Base-by-base conservation (phyloP, 1,140 invertebrate genomes). In the Ylistrum balloti region DNA sequence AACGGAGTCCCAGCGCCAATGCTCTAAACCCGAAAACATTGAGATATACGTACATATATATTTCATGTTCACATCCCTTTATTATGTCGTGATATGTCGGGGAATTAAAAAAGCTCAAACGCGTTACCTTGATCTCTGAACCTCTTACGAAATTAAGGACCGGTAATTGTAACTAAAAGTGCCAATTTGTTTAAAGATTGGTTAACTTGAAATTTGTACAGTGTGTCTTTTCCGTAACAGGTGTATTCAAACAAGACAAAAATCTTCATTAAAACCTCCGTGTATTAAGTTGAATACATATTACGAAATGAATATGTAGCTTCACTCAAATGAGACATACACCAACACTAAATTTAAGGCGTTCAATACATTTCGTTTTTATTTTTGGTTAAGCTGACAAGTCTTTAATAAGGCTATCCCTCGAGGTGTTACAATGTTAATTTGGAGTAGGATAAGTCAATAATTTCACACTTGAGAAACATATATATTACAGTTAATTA, bases 391-490 rank as follows among this genome's bases (percentile, higher is more conserved):
- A 74, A 74, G 56, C 56, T 74, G 22, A 74, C 56, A 28, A 74
- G 0, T 0, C 56, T 74, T 74, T 74, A n/a, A n/a, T 17, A 7
- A 28, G 56, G 28, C n/a, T 7, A n/a, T 7, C 56, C 56, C 56
- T 74, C 20, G 56, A n/a, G 56, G 56, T 74, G 56, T 28, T 22
- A 74, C 28, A 28, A 74, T 74, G 56, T 74, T 74, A 74, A 74
- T 74, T 74, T n/a, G n/a, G 17, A 74, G 22, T 17, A 11, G 56
- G 56, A n/a, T 74, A 74, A 74, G 56, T 74, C 56, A 74, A 74
- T n/a, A n/a, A n/a, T 74, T n/a, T 74, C 56, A 74, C 56, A 74
- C 56, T 74, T 74, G 56, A 74, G 1, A 74, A 74, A 74, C 56
- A 74, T 74, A 74, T 74, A 74, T n/a, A 74, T 74, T 74, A 74